Evolutionary conservation across 2,888 invertebrate species (phyloP), one percentile per base, ranked within the genome.

Genomic region (Drosophila buzzatii): DNA sequence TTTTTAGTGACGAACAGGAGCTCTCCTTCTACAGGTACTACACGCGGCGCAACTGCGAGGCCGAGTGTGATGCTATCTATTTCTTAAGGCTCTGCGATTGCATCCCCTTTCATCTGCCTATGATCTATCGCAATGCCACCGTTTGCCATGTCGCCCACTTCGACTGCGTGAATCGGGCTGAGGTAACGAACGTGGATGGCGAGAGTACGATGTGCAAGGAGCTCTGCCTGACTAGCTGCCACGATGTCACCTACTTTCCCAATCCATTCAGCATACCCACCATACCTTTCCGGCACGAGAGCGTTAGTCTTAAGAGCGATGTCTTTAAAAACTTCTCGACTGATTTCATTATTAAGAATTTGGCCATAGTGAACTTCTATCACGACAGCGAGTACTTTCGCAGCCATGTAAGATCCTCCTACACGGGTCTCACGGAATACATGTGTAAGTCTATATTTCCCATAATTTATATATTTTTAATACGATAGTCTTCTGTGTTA

Each of bases 341-440:
- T 2, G 71, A 90, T 5, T 84, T 78, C 31, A 76, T 90, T 3
- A 67, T 74, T 56, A 92, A 94, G 76, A 96, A 97, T 89, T 94
- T 96, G 93, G 95, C 96, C 1, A 93, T 96, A 0, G 93, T 96
- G 7, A 96, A 97, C 88, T 95, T 97, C 77, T 97, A 94, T 91
- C 96, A 96, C 87, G 94, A 94, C 65, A 95, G 95, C 37, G 95
- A 95, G 47, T 94, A 95, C 58, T 97, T 96, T 89, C 94, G 95
- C 57, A 95, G 95, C 81, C 95, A 94, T 77, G 94, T 96, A 0
- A 96, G 96, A 92, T 96, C 95, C 45, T 96, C 96, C 84, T 94
- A 97, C 66, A 97, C 96, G 85, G 96, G 97, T 49, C 95, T 96
- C 51, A 96, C 97, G 0, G 97, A 97, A 92, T 96, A 96, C 91